Evolutionary conservation across 1,140 invertebrate genomes (phyloP), one percentile per base, ranked within the genome.

Genomic region (Hirudo medicinalis): DNA sequence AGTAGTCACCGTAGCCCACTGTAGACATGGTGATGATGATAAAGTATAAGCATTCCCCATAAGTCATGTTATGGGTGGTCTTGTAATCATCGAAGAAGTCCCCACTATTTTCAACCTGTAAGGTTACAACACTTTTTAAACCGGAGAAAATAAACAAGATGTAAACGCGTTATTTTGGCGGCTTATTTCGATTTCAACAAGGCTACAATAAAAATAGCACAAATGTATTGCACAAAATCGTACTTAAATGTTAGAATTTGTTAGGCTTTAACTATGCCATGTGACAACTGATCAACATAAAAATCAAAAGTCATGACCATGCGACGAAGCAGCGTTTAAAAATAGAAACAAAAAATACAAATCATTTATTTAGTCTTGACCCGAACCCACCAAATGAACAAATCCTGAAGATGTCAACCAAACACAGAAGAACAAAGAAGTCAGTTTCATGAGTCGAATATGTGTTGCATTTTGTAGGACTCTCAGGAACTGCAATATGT

Each of bases 401-500:
- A 95, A 93, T 79, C 93, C 93, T 81, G 93, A 92, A 80, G 92
- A 92, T 76, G 92, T 94, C 80, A 96, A 87, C 92, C 92, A 96
- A 78, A 95, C 92, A 78, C 91, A 93, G 86, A 95, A 94, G 87
- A 96, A 95, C 86, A 95, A 94, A 84, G 92, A 95, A 82, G 96
- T 91, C 84, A 97, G 88, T 87, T 97, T 94, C 84, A 93, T 92
- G 84, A 97, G 88, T 81, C 94, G 89, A 86, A 97, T 97, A 81
- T 92, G 95, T 84, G 91, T 94, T 83, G 92, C 95, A 86, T 94
- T 97, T 86, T 97, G 97, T 84, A 97, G 87, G 86, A 97, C 91
- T 86, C 96, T 96, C 85, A 97, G 89, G 87, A 97, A 96, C 87
- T 97, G 94, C 84, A 97, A 89, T 87, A 97, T 97, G 86, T 97